Base-by-base conservation (phyloP, 2,888 invertebrate species). In the Apeira syringaria region DNA sequence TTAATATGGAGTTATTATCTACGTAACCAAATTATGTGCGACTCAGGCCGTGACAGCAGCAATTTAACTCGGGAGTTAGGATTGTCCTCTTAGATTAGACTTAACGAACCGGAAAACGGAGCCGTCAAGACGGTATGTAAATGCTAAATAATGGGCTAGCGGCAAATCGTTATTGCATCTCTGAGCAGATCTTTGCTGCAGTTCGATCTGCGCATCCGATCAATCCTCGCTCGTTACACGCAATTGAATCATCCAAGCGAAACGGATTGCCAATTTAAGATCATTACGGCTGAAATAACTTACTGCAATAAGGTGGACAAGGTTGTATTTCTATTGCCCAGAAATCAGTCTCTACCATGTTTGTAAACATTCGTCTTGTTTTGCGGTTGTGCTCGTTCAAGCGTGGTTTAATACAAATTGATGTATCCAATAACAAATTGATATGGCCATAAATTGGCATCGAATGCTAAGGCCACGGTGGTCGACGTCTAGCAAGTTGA, bases 211-310 rank as follows among this genome's bases (percentile, higher is more conserved):
- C 64, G 68, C 68, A 73, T 76, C 70, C 61, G 64, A 75, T 71
- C 68, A 68, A 65, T 72, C 67, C 67, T 58, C 50, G 60, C 61
- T 67, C 58, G 71, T 74, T 73, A 69, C 68, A 74, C 68, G 77
- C 75, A 71, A 72, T 73, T 66, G 64, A 65, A 63, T 62, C 65
- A 58, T 47, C 67, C 68, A 60, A 64, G 70, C 77, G 68, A 63
- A 69, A 74, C 77, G 65, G 65, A 77, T 75, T 74, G 74, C 65
- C 76, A 77, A 77, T 78, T 77, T 70, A 58, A 61, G 64, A 72
- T 69, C 68, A 69, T 76, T 70, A 69, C 59, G 50, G 61, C 63
- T 65, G 62, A 59, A 74, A 73, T 74, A 64, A 62, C 50, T 64
- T 64, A 52, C 54, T 46, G 53, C 61, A 65, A 61, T 47, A 44